Base-by-base conservation (phyloP, 1,140 invertebrate species). In the Leptinotarsa texana region DNA sequence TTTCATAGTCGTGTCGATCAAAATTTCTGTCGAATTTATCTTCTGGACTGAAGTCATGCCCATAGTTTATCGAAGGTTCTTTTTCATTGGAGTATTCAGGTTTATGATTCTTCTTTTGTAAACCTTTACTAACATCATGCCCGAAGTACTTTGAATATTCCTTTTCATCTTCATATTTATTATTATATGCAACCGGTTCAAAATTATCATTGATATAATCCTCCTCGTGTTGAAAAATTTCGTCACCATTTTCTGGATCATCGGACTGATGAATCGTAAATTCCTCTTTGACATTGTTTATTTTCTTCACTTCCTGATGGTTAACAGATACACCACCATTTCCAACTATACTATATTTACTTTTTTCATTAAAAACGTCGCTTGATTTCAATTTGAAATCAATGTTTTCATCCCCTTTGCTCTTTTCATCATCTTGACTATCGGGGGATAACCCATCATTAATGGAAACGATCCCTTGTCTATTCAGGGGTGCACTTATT, bases 181-280 rank as follows among this genome's bases (percentile, higher is more conserved):
- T n/a, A 57, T 18, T 62, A 21, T 79, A 79, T 73, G 48, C 62
- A 22, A 67, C 3, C 17, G 87, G 84, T 79, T 89, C 88, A 73
- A 88, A 89, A 84, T 89, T 89, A 76, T 89, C 88, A 75, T 89
- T 86, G 3, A 89, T 83, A 68, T 89, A 89, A 80, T 89, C 88
- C 49, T 81, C 65, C 22, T 75, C 67, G 17, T 70, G 69, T 24
- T 71, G 47, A 33, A 71, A 69, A 4, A 69, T 15, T 61, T 74
- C 73, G 33, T 69, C 42, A 0, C 42, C 42, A 57, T 57, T 15
- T 15, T 65, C 63, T 13, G 21, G 21, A 24, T 61, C 69, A 22
- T 17, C 21, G 8, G n/a, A 18, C n/a, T 70, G 48, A 17, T 51
- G n/a, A 24, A 70, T 27, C 13, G 47, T 70, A 3, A 48, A 22